Conservation (phyloP, 2,888 invertebrate species). For the Polyploca ridens region DNA sequence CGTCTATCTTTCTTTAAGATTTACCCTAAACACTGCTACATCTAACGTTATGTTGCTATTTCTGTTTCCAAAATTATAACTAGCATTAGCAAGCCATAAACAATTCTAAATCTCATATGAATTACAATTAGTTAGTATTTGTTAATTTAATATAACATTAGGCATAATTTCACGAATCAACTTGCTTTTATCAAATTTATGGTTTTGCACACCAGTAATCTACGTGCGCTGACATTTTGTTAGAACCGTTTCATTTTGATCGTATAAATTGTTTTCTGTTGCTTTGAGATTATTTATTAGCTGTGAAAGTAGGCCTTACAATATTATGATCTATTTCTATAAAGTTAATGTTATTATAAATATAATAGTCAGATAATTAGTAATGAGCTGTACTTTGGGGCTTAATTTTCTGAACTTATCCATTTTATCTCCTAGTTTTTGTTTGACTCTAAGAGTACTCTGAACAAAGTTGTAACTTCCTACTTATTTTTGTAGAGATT, state of each 20-base stretch:
- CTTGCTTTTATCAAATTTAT: conserved; percentile 35
- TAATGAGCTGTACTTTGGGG: no score
- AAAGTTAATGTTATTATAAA: background rate
- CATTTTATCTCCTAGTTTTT: no score
- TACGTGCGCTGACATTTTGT: conserved; percentile 25
- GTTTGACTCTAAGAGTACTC: no score
- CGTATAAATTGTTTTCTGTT: conserved; percentile 21
- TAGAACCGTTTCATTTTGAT: conserved; percentile 20
- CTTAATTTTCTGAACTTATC: no score
- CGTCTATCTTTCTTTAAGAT: no score
- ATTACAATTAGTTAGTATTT: conserved; percentile 18
- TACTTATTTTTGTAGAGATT: no score
- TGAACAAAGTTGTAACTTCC: no score
- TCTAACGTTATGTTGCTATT: background rate
- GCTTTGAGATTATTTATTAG: conserved; percentile 8
- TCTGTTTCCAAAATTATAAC: conserved; percentile 30
- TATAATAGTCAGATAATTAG: no score
- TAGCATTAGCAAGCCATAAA: conserved; percentile 39
- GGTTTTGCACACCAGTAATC: conserved; percentile 28
- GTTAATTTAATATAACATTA: conserved; percentile 7
- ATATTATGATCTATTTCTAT: background rate
- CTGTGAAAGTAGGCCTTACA: background rate
- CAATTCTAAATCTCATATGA: conserved; percentile 37
- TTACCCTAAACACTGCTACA: background rate
- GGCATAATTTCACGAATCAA: conserved; percentile 22